These are phyloP conservation scores for Allolobophora icterica DNA, from an alignment of 2,888 invertebrate species.

Conservation along the genomic window DNA sequence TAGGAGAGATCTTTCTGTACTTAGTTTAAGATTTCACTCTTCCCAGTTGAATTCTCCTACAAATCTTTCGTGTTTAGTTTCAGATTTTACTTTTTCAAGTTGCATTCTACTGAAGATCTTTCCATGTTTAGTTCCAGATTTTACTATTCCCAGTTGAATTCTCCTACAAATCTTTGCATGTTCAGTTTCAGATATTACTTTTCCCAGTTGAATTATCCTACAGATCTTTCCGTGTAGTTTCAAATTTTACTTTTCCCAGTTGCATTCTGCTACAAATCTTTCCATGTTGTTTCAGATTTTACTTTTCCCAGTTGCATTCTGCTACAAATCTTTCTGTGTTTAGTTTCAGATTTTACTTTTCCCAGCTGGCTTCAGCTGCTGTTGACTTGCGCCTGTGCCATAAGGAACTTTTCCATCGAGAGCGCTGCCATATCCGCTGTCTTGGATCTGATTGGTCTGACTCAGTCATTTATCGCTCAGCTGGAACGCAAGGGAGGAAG, in stretches of 20 bases:
- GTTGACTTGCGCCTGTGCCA: constrained; percentile 74
- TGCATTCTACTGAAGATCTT: constrained; percentile 76
- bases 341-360: constrained; percentile 51
- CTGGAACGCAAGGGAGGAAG: constrained; percentile 26
- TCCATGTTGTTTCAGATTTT: constrained; percentile 39
- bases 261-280: constrained; percentile 76
- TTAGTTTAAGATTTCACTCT: constrained; percentile 37
- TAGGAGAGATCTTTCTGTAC: background rate
- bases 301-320: constrained; percentile 73
- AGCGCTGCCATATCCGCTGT: constrained; percentile 78
- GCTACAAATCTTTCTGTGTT: constrained; percentile 68
- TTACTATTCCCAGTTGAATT: constrained; percentile 71
- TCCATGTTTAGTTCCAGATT: constrained; percentile 46
- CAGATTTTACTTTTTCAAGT: constrained; percentile 60
- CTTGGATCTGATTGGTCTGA: constrained; percentile 75
- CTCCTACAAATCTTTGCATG: constrained; percentile 70
- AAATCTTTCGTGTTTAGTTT: constrained; percentile 64
- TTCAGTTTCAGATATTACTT: constrained; percentile 49
- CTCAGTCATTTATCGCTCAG: constrained; percentile 66
- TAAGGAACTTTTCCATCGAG: constrained; percentile 68
- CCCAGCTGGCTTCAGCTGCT: constrained; percentile 76
- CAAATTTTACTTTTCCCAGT: constrained; percentile 60
- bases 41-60: constrained; percentile 74
- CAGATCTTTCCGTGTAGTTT: constrained; percentile 65
- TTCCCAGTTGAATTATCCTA: constrained; percentile 74